These are phyloP conservation scores for Tetramorium simillimum DNA, from an alignment of 1,140 invertebrate genomes.

Conservation along the genomic window DNA sequence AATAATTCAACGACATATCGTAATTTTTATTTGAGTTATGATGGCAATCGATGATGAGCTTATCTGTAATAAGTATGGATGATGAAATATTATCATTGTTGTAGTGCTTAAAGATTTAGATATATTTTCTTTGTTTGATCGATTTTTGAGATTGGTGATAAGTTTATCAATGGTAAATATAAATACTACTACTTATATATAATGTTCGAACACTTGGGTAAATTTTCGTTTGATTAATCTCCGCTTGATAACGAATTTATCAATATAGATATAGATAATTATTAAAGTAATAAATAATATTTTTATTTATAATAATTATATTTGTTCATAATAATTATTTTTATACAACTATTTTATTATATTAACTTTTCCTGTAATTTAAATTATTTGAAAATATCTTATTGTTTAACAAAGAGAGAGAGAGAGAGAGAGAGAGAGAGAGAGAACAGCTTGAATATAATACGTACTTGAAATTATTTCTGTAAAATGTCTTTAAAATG, in stretches of 20 bases:
- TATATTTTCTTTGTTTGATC: neutral
- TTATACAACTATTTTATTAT: neutral
- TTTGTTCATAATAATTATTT: neutral
- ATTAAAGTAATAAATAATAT: neutral
- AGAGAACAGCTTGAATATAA: neutral
- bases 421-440: neutral
- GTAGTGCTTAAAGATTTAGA: neutral
- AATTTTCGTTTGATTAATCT: slow-evolving; percentile 1
- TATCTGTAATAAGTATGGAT: slow-evolving; percentile 8
- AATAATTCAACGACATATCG: neutral
- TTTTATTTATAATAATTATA: too few species aligned
- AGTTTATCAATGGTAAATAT: neutral
- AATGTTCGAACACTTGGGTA: neutral
- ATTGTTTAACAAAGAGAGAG: neutral
- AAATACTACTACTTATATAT: neutral
- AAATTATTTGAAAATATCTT: neutral
- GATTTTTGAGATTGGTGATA: neutral
- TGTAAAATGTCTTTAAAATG: neutral
- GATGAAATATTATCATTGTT: neutral
- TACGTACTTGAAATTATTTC: neutral
- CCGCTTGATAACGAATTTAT: neutral
- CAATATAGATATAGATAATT: neutral
- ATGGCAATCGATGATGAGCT: neutral
- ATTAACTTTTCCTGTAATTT: neutral
- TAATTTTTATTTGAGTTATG: neutral